A percentile compares a stretch with the other conserved stretches of the same genome.
These are phyloP conservation scores for Tylochromis polylepis DNA, from an alignment of 2,113 vertebrate species.

Conservation along the genomic window DNA sequence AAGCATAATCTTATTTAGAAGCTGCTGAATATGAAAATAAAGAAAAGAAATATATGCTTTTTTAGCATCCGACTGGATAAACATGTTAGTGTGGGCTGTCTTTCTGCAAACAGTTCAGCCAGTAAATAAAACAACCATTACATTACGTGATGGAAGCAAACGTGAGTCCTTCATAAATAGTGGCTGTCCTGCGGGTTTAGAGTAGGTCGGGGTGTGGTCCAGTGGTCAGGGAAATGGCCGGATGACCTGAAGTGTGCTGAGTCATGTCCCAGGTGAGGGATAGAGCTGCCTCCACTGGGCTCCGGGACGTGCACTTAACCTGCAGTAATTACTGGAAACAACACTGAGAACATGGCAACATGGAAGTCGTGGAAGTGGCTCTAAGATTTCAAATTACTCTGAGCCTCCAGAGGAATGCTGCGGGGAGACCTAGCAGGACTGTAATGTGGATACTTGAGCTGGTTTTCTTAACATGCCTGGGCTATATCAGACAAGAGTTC, in stretches of 20 bases:
- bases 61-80: neutral
- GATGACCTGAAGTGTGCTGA: slow-evolving; percentile 71
- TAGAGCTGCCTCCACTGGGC: slow-evolving; percentile 66
- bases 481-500: slow-evolving; percentile 8
- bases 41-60: neutral
- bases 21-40: neutral
- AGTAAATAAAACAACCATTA: slow-evolving; percentile 62
- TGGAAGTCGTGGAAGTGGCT: slow-evolving; percentile 63
- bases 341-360: slow-evolving; percentile 67
- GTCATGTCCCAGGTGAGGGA: slow-evolving; percentile 74
- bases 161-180: slow-evolving; percentile 39
- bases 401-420: slow-evolving; percentile 48
- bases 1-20: neutral
- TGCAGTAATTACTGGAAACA: slow-evolving; percentile 75
- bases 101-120: slow-evolving; percentile 16
- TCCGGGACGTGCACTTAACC: slow-evolving; percentile 73
- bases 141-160: slow-evolving; percentile 66
- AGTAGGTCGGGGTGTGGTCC: slow-evolving; percentile 69
- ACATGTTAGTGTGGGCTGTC: neutral
- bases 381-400: slow-evolving; percentile 63
- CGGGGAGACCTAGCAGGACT: slow-evolving; percentile 32
- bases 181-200: slow-evolving; percentile 68
- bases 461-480: slow-evolving; percentile 23
- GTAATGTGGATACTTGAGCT: slow-evolving; percentile 27
- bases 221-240: slow-evolving; percentile 69